Conservation (phyloP, 2,797 vertebrate species). For the Anguilla pacifica region DNA sequence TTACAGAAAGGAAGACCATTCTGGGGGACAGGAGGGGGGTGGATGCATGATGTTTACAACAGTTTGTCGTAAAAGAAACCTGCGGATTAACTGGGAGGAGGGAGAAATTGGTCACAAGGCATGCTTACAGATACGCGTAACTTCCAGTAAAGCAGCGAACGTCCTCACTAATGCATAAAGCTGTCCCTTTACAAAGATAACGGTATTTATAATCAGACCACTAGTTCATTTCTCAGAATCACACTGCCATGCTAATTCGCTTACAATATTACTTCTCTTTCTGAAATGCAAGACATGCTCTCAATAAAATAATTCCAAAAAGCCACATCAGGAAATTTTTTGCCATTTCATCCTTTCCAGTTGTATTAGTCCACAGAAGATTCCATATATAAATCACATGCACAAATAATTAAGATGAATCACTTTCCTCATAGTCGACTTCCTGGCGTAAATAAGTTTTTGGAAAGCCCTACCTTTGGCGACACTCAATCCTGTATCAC, state of each 20-base stretch:
- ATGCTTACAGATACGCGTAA: slow-evolving; percentile 60
- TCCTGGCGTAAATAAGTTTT: neutral
- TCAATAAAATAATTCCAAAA: slow-evolving; percentile 1
- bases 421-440: neutral
- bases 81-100: neutral
- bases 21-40: slow-evolving; percentile 2
- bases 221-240: slow-evolving; percentile 18
- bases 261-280: neutral
- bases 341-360: neutral
- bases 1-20: slow-evolving; percentile 59
- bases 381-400: neutral
- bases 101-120: neutral
- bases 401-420: neutral
- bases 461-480: neutral
- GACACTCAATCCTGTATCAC: neutral
- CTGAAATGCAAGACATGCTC: neutral
- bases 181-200: slow-evolving; percentile 12
- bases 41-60: slow-evolving; percentile 32
- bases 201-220: neutral
- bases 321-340: neutral
- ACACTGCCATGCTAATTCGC: slow-evolving; percentile 5
- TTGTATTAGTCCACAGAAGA: neutral
- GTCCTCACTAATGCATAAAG: slow-evolving; percentile 41
- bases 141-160: slow-evolving; percentile 43
- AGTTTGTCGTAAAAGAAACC: slow-evolving; percentile 29